A percentile compares a stretch with the other conserved stretches of the same genome.
Conservation (phyloP, 2,888 invertebrate genomes). For the Gastracanthus pulcherrimus region DNA sequence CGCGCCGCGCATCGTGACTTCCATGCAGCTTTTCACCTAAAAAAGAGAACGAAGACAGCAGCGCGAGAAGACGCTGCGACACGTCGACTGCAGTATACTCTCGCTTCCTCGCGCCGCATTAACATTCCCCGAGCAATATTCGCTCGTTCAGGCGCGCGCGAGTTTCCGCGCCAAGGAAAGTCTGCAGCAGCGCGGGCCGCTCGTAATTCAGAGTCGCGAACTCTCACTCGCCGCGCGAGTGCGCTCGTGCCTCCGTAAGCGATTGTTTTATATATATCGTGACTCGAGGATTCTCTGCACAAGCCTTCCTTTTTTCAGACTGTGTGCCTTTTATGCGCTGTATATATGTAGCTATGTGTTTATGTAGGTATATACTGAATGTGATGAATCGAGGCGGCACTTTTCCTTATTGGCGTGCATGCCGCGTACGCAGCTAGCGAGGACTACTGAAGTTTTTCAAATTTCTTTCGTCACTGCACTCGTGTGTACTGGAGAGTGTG, state of each 20-base stretch:
- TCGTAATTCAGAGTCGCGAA: constrained; percentile 15
- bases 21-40: not conserved
- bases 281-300: constrained; percentile 6
- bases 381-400: constrained; percentile 30
- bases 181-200: not conserved
- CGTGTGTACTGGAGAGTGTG: no score
- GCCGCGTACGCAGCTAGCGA: not conserved
- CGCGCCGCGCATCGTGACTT: not conserved
- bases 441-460: no score
- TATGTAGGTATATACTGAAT: no score
- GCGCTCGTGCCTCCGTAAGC: not conserved
- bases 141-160: no score
- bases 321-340: not conserved
- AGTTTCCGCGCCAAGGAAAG: constrained; percentile 35
- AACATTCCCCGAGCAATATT: constrained; percentile 21
- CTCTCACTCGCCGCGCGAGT: constrained; percentile 20
- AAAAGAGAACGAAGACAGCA: not conserved
- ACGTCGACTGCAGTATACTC: not conserved
- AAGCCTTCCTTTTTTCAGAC: not conserved
- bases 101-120: not conserved
- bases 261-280: constrained; percentile 34
- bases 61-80: not conserved
- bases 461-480: no score
- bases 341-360: no score
- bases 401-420: constrained; percentile 12